Evolutionary conservation across 2,888 invertebrate species (phyloP), one percentile per base, ranked within the genome.

Genomic region (Plemyria rubiginata): DNA sequence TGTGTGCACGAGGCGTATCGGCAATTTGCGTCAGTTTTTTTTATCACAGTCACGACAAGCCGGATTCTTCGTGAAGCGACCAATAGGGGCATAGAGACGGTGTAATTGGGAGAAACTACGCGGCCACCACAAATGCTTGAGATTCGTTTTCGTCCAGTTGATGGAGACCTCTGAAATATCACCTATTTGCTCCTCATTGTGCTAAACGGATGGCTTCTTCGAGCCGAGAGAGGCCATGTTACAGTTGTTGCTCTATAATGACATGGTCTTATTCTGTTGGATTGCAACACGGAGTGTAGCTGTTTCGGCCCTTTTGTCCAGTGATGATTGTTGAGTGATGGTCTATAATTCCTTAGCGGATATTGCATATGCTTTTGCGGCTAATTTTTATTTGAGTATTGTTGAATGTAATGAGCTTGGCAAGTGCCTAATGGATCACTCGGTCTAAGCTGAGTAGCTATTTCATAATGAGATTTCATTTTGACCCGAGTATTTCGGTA

Each of bases 1-100:
- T 91, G 90, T 90, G 92, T 90, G 88, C 91, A 86, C 89, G 89
- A 90, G 88, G 87, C 92, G 91, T 91, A 91, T 91, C 92, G 89
- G 84, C 89, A 88, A 92, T 92, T 92, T 88, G 91, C 91, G 90
- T 90, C 90, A 90, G 90, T 86, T 92, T 92, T 87, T 83, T 90
- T 91, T 80, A 88, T 88, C 88, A 86, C 84, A 88, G 91, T 92
- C 92, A 92, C 91, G 92, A 92, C 90, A 90, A 84, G 83, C 86
- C 84, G 87, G 90, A 90, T 90, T 90, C 90, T 84, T 88, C 84
- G 81, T 81, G 82, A 68, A 76, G 82, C 85, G 80, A 84, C 90
- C 90, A 90, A 90, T 90, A 86, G 87, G 80, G 76, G 83, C 82
- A 88, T 87, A 90, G 89, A 88, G 87, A 82, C 88, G 84, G 77